These are phyloP conservation scores for Eucidaris tribuloides DNA, from an alignment of 35 echinoderm and acorn worm genomes.

Conservation along the genomic window DNA sequence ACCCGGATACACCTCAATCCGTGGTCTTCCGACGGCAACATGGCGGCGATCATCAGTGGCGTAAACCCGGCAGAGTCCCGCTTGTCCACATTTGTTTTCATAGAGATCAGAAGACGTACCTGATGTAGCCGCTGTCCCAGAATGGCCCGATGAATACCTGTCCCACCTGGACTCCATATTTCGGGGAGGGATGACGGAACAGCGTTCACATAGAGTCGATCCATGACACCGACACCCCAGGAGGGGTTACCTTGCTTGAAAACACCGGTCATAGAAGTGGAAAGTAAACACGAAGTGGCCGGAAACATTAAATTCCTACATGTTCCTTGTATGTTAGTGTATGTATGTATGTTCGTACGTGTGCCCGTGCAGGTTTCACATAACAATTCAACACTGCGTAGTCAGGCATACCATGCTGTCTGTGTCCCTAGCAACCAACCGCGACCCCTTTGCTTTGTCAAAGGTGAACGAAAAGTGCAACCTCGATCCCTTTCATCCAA, in stretches of 20 bases:
- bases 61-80: slow-evolving; percentile 70
- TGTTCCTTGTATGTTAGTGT: too few relatives aligned
- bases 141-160: slow-evolving; percentile 73
- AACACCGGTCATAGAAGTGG: not conserved
- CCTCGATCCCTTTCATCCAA: too few relatives aligned
- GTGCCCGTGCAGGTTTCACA: too few relatives aligned
- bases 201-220: not conserved
- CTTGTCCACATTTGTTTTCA: slow-evolving; percentile 73
- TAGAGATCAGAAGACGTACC: slow-evolving; percentile 68
- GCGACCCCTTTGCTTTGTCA: too few relatives aligned
- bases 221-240: slow-evolving; percentile 6
- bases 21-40: slow-evolving; percentile 48
- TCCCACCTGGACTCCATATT: slow-evolving; percentile 19
- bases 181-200: not conserved
- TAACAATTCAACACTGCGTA: too few relatives aligned
- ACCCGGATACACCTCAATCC: slow-evolving; percentile 54
- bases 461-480: too few relatives aligned
- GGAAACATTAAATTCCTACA: too few relatives aligned
- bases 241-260: not conserved
- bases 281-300: too few relatives aligned
- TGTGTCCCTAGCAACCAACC: too few relatives aligned
- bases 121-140: slow-evolving; percentile 68
- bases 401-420: too few relatives aligned
- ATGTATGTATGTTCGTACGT: too few relatives aligned
- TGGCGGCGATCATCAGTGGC: slow-evolving; percentile 67